Evolutionary conservation across 2,888 invertebrate genomes (phyloP).

Genomic region (Enchytraeus crypticus): DNA sequence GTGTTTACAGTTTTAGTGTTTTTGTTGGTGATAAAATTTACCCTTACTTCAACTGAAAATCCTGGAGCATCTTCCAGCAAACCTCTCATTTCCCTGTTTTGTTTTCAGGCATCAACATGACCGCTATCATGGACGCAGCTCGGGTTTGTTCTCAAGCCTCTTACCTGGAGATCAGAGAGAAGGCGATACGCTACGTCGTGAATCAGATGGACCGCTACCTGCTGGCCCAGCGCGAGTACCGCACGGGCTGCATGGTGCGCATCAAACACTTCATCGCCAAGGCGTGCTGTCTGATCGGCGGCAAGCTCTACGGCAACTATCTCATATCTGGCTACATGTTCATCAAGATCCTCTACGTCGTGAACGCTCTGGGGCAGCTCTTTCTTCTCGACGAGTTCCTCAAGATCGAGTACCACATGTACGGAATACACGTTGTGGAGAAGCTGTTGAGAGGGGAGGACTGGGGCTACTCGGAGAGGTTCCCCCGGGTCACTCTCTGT

Average conservation of each 20-base stretch:
- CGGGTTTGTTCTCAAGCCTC: slow-evolving; percentile 29
- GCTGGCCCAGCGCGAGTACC: slow-evolving; percentile 48
- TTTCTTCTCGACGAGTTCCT: slow-evolving; percentile 52
- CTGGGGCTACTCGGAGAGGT: slow-evolving; percentile 43
- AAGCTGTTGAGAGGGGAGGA: slow-evolving; percentile 46
- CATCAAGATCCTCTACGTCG: slow-evolving; percentile 49
- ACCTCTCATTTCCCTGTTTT: no score
- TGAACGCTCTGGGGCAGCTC: slow-evolving; percentile 51
- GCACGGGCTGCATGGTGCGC: slow-evolving; percentile 45
- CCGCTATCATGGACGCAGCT: slow-evolving; percentile 29
- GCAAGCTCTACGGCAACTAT: slow-evolving; percentile 50
- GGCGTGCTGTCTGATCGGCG: slow-evolving; percentile 47
- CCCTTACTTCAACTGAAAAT: no score
- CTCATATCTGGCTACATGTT: slow-evolving; percentile 51
- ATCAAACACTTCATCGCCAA: slow-evolving; percentile 46
- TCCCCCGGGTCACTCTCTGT: slow-evolving; percentile 48
- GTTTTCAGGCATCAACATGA: slow-evolving; percentile 28
- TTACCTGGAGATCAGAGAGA: slow-evolving; percentile 30
- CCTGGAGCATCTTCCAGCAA: no score
- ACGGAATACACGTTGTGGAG: slow-evolving; percentile 51
- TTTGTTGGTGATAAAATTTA: no score
- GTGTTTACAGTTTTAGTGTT: no score
- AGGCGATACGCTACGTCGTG: slow-evolving; percentile 49
- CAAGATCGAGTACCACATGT: slow-evolving; percentile 47
- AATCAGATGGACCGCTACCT: slow-evolving; percentile 51